Evolutionary conservation across 2,797 vertebrate genomes (phyloP).

Genomic region (Ctenopoma kingsleyae): DNA sequence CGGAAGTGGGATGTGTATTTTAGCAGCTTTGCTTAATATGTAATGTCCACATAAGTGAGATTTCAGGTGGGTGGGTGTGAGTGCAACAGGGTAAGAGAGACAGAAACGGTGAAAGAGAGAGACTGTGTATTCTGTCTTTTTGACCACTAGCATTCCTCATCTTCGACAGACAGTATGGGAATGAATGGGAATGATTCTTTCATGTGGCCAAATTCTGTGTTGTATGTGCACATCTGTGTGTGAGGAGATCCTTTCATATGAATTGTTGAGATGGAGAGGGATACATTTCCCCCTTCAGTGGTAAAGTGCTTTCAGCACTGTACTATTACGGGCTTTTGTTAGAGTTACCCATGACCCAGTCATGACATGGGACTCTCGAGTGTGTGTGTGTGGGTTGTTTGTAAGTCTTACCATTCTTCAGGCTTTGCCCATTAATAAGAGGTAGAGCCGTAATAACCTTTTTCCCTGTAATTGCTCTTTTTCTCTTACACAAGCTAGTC

Average conservation of each 20-base stretch:
- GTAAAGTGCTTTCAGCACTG: constrained; percentile 64
- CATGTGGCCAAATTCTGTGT: constrained; percentile 48
- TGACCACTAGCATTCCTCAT: constrained; percentile 54
- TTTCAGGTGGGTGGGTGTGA: too few relatives aligned
- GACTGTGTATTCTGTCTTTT: constrained; percentile 20
- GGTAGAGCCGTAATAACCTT: constrained; percentile 64
- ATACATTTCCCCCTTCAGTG: constrained; percentile 54
- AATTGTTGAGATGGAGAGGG: constrained; percentile 38
- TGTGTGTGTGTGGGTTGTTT: constrained; percentile 41
- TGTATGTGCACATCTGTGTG: constrained; percentile 1
- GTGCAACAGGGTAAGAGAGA: neutral
- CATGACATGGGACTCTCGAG: constrained; percentile 39
- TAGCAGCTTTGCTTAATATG: constrained; percentile 32
- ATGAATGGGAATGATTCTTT: constrained; percentile 62
- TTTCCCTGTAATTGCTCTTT: constrained; percentile 59
- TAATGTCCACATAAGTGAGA: neutral
- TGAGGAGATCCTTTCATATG: constrained; percentile 46
- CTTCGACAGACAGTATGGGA: constrained; percentile 55
- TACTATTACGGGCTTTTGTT: constrained; percentile 70
- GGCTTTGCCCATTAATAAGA: constrained; percentile 73
- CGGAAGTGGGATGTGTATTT: constrained; percentile 24
- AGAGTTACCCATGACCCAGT: constrained; percentile 62
- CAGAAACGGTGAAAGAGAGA: neutral
- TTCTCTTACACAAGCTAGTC: neutral
- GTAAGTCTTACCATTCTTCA: constrained; percentile 60